These are phyloP conservation scores for Megaceryle torquata DNA, from an alignment of 2,113 vertebrate genomes.

Conservation along the genomic window DNA sequence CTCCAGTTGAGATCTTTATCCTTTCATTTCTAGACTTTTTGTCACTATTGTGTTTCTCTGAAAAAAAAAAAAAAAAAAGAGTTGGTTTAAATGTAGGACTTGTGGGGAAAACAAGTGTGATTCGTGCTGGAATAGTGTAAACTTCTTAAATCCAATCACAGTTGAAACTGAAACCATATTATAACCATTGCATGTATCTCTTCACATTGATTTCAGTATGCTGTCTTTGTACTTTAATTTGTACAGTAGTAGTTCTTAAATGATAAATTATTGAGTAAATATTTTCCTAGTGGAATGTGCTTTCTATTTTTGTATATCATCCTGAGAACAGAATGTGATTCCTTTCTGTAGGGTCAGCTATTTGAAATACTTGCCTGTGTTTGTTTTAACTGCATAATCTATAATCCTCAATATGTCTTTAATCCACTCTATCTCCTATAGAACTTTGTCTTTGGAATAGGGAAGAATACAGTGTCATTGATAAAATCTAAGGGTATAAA, in stretches of 20 bases:
- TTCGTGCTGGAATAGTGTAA: not conserved
- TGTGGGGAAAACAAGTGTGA: not conserved
- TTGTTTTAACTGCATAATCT: slow-evolving; percentile 50
- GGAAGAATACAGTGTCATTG: not conserved
- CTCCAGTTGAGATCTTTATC: slow-evolving; percentile 9
- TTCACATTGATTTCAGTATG: not conserved
- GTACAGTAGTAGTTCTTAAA: slow-evolving; percentile 34
- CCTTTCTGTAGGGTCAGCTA: slow-evolving; percentile 35
- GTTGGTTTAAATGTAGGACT: not conserved
- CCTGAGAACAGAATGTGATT: slow-evolving; percentile 60
- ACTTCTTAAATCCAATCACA: not conserved
- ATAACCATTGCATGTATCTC: not conserved
- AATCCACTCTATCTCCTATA: slow-evolving; percentile 43
- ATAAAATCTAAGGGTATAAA: not conserved
- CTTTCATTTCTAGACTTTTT: not conserved
- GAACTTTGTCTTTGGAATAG: not conserved
- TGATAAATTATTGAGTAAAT: slow-evolving; percentile 64
- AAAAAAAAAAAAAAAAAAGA: not conserved
- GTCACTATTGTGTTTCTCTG: not conserved
- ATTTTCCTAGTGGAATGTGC: slow-evolving; percentile 45
- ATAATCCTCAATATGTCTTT: slow-evolving; percentile 63
- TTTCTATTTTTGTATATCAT: slow-evolving; percentile 59
- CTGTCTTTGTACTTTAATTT: slow-evolving; percentile 15
- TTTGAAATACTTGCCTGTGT: slow-evolving; percentile 40
- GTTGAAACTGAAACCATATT: not conserved